phyloP scores from a whole-genome alignment of 1,140 invertebrate genomes.

The Drosophila nasuta region DNA sequence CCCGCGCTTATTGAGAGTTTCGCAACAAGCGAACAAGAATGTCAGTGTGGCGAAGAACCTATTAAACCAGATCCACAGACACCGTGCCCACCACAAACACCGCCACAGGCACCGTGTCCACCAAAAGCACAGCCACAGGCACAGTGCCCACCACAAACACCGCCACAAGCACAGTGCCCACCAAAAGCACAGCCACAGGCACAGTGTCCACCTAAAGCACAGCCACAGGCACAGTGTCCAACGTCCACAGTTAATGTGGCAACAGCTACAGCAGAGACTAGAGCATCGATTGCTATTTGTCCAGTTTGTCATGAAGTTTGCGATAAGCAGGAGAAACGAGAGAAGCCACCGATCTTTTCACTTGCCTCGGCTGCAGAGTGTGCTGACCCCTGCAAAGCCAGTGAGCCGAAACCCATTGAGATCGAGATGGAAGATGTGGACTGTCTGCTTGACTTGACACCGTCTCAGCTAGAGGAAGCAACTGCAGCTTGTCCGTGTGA shows the following conservation, averaged over 20 bases:
- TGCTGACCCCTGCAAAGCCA: not conserved
- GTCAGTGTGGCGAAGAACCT: not conserved
- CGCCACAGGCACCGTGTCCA: not conserved
- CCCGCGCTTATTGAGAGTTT: not conserved
- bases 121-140: not conserved
- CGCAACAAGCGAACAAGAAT: conserved; percentile 10
- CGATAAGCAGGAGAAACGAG: not conserved
- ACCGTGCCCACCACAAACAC: not conserved
- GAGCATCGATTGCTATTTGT: not conserved
- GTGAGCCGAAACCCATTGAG: not conserved
- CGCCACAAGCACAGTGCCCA: not conserved
- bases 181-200: not conserved
- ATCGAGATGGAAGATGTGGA: not conserved
- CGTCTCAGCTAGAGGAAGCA: not conserved
- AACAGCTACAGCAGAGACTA: not conserved
- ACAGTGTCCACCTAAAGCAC: not conserved
- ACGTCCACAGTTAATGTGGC: not conserved
- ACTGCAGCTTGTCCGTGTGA: conserved; percentile 2
- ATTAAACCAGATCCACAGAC: not conserved
- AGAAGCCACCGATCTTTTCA: not conserved
- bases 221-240: not conserved
- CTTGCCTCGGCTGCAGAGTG: not conserved
- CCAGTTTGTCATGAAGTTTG: not conserved
- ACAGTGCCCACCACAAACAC: not conserved
- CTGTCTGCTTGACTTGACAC: not conserved